A percentile compares a stretch with the other conserved stretches of the same genome.
These are phyloP conservation scores for Diploscapter pachys DNA, from an alignment of 1,140 invertebrate genomes.

Conservation along the genomic window DNA sequence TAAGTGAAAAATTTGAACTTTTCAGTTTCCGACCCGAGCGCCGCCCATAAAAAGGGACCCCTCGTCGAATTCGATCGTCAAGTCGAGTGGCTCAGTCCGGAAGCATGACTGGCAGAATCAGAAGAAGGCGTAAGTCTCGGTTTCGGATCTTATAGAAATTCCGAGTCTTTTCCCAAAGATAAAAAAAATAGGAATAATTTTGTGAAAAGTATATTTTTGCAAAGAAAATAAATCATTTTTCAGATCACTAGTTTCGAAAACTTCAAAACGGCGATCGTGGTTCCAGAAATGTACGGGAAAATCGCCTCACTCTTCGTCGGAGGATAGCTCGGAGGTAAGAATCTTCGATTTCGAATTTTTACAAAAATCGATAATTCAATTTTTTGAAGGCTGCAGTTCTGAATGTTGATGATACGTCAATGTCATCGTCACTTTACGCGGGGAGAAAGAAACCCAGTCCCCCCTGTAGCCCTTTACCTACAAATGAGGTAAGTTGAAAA, in stretches of 20 bases:
- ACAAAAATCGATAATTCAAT: background rate
- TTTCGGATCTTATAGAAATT: slow-evolving; percentile 9
- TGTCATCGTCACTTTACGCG: slow-evolving; percentile 15
- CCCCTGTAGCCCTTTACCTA: slow-evolving; percentile 24
- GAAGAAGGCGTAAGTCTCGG: slow-evolving; percentile 9
- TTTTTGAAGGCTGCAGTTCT: slow-evolving; percentile 13
- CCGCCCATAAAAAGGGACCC: slow-evolving; percentile 18
- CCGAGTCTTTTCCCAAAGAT: background rate
- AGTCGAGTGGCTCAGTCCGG: slow-evolving; percentile 12
- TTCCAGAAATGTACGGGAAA: slow-evolving; percentile 35
- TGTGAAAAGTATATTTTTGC: no score
- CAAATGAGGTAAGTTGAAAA: slow-evolving; percentile 13
- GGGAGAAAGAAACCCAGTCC: slow-evolving; percentile 22
- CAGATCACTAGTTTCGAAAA: background rate
- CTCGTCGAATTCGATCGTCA: slow-evolving; percentile 23
- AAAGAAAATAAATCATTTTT: background rate
- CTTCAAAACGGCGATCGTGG: slow-evolving; percentile 55
- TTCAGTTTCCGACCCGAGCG: no score
- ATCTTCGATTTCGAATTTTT: background rate
- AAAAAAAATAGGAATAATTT: no score
- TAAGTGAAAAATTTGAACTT: no score
- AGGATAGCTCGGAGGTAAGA: slow-evolving; percentile 29
- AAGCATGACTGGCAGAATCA: slow-evolving; percentile 5
- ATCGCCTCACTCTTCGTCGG: slow-evolving; percentile 29
- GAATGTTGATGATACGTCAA: slow-evolving; percentile 38